Evolutionary conservation across 2,888 invertebrate genomes (phyloP), one percentile per base, ranked within the genome.

Genomic region (Cotesia congregata): DNA sequence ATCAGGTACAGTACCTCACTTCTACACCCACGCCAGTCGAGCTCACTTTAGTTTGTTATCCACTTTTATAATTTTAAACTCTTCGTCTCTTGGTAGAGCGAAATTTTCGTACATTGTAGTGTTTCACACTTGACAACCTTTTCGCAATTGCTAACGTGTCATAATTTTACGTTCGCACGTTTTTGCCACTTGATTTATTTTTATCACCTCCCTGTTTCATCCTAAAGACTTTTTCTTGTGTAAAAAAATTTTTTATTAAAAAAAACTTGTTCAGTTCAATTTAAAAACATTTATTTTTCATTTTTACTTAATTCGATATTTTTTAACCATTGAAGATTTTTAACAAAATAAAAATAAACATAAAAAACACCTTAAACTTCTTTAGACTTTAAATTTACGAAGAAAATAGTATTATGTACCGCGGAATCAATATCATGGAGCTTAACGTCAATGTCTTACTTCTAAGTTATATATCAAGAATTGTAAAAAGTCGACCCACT

Each of bases 141-240:
- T 30, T 30, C 30, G 30, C 30, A 30, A 30, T 65, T 65, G 30
- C 12, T 12, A 65, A 38, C 65, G 30, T 65, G 20, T 65, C 12
- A 30, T 65, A 65, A 38, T 65, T 65, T 65, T 65, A 20, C 12
- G 38, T 65, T 65, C 65, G 12, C 20, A 38, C 65, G 38, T 38
- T 65, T 38, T 17, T 65, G 38, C 38, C 20, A 12, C 20, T 65
- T 65, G 30, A 65, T 38, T 65, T 65, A 65, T 9, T 65, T 65
- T 65, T 65, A 65, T 65, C 38, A 30, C 65, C 5, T 9, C 38
- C 9, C 30, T 65, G 6, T 65, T 38, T 65, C 20, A 6, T 38
- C 65, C 65, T 12, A 65, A 12, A 30, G 20, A 9, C 30, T 30
- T 30, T 30, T 30, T 30, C 3, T 30, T 30, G 30, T 30, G 3